These are phyloP conservation scores for Lophura nycthemera DNA, from an alignment of 2,113 vertebrate genomes.

Conservation along the genomic window DNA sequence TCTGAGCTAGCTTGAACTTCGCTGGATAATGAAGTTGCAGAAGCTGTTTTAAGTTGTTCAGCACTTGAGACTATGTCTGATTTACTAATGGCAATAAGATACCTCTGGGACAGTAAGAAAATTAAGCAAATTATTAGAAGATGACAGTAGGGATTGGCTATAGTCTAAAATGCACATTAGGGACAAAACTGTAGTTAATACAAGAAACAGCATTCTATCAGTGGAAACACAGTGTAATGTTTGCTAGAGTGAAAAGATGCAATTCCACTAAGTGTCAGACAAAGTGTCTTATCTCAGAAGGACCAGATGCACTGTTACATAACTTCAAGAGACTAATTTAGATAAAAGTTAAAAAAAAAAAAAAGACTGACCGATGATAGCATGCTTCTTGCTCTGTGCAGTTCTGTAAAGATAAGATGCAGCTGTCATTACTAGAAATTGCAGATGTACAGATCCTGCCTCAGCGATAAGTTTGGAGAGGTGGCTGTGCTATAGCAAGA, in stretches of 20 bases:
- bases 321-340: conserved; percentile 56
- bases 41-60: not conserved
- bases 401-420: not conserved
- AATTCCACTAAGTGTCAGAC: conserved; percentile 30
- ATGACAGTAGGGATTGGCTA: not conserved
- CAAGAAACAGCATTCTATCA: not conserved
- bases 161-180: not conserved
- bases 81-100: not conserved
- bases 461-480: not conserved
- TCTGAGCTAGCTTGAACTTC: not conserved
- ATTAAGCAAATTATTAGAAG: conserved; percentile 24
- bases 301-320: conserved; percentile 53
- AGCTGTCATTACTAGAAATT: conserved; percentile 24
- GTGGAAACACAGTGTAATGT: conserved; percentile 9
- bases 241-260: conserved; percentile 13
- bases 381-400: not conserved
- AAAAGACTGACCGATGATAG: not conserved
- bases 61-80: not conserved
- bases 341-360: conserved; percentile 14
- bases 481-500: not conserved
- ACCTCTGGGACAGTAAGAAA: not conserved
- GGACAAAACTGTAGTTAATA: not conserved
- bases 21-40: not conserved
- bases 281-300: conserved; percentile 62
- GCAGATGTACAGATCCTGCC: not conserved